phyloP scores from a whole-genome alignment of 2,113 vertebrate species.

The Haemorhous mexicanus region DNA sequence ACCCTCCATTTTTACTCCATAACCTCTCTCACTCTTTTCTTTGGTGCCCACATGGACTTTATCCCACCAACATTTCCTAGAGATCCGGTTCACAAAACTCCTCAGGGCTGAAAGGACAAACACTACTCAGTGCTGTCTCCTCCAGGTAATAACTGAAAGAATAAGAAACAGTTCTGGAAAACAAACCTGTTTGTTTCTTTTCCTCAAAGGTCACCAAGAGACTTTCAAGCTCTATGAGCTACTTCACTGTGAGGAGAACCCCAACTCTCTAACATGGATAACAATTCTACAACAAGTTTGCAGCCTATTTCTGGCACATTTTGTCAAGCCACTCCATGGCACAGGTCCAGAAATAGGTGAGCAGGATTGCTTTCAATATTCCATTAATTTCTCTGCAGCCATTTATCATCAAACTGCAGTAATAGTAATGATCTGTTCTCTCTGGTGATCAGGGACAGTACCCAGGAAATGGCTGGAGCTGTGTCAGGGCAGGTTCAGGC shows the following conservation, averaged over 20 bases:
- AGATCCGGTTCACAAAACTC: neutral
- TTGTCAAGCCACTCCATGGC: neutral
- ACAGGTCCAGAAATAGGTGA: neutral
- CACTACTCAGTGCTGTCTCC: neutral
- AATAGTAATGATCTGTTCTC: neutral
- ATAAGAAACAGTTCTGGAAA: neutral
- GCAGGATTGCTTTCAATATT: neutral
- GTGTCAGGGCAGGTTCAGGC: rapidly evolving
- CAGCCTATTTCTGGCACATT: neutral
- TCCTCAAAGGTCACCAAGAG: neutral
- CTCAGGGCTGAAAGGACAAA: neutral
- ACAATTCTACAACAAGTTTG: neutral
- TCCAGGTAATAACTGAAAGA: neutral
- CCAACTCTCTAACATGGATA: neutral
- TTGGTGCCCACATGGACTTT: neutral
- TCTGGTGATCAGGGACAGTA: neutral
- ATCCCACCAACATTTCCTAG: neutral
- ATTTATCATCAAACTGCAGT: neutral
- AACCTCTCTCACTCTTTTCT: neutral
- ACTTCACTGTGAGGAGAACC: neutral
- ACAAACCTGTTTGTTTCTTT: neutral
- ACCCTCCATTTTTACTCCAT: neutral
- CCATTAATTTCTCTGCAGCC: neutral
- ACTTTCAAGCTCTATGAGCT: neutral
- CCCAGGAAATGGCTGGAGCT: neutral